Percentiles rank a stretch among this genome's conserved stretches.
Conservation (phyloP, 2,113 vertebrate species). For the Cryptomyrus ogoouensis region DNA sequence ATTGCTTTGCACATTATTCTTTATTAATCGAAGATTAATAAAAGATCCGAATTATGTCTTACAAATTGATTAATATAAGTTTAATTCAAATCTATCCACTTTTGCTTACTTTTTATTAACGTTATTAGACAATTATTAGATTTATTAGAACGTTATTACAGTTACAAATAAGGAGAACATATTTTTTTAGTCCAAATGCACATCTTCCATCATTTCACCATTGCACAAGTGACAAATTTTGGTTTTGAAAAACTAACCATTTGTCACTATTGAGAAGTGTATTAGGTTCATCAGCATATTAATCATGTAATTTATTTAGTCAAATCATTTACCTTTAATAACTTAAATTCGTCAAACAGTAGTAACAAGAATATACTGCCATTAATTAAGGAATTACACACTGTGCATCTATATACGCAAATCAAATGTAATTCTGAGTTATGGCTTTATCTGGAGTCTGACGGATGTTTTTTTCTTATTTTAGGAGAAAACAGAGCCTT, state of each 20-base stretch:
- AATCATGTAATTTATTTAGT: neutral
- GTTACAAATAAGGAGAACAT: neutral
- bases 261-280: neutral
- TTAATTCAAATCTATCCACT: neutral
- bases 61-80: neutral
- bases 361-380: neutral
- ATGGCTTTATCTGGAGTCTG: neutral
- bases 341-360: neutral
- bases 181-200: neutral
- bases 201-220: neutral
- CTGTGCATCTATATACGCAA: neutral
- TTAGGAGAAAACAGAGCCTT: slow-evolving; percentile 96
- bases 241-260: neutral
- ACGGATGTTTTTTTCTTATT: neutral
- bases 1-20: neutral
- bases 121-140: neutral
- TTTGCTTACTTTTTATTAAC: neutral
- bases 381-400: neutral
- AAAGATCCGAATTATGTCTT: neutral
- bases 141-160: neutral
- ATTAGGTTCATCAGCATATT: neutral
- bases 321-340: neutral
- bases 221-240: neutral
- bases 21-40: neutral
- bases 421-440: neutral